Percentiles rank a stretch among this genome's conserved stretches.
Evolutionary conservation across 2,888 invertebrate species (phyloP).

Genomic region (Drosophila tripunctata): DNA sequence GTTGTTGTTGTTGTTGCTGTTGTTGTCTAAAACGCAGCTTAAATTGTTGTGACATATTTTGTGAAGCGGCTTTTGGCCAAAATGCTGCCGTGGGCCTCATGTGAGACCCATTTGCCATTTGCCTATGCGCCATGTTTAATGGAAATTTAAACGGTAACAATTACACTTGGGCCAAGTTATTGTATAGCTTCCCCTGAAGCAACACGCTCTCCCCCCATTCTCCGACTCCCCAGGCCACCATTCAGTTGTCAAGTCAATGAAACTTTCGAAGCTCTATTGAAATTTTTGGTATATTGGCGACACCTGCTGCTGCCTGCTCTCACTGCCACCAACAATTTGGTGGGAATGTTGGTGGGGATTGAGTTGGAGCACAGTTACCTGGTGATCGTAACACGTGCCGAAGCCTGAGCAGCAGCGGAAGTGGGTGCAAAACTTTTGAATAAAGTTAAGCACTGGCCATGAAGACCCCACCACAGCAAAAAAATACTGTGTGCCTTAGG

Average conservation of each 20-base stretch:
- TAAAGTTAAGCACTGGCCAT: slow-evolving; percentile 30
- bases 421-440: slow-evolving; percentile 46
- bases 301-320: slow-evolving; percentile 58
- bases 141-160: slow-evolving; percentile 79
- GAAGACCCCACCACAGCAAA: not conserved
- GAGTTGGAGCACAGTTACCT: not conserved
- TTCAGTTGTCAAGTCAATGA: slow-evolving; percentile 69
- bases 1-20: slow-evolving; percentile 18
- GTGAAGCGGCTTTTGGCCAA: slow-evolving; percentile 17
- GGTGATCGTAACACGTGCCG: slow-evolving; percentile 52
- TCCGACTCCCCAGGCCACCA: not conserved
- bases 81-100: slow-evolving; percentile 16
- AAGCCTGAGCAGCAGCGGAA: slow-evolving; percentile 13
- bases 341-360: not conserved
- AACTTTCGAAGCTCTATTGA: slow-evolving; percentile 68
- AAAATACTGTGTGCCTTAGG: slow-evolving; percentile 34
- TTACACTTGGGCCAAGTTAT: slow-evolving; percentile 66
- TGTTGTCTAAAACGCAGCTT: slow-evolving; percentile 58
- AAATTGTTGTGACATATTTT: slow-evolving; percentile 75
- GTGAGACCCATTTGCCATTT: slow-evolving; percentile 60
- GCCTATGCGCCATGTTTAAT: slow-evolving; percentile 64
- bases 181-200: slow-evolving; percentile 15
- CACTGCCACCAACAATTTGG: not conserved
- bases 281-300: slow-evolving; percentile 46
- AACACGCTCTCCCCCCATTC: not conserved